phyloP scores from a whole-genome alignment of 2,113 vertebrate species.

The Ictalurus punctatus region DNA sequence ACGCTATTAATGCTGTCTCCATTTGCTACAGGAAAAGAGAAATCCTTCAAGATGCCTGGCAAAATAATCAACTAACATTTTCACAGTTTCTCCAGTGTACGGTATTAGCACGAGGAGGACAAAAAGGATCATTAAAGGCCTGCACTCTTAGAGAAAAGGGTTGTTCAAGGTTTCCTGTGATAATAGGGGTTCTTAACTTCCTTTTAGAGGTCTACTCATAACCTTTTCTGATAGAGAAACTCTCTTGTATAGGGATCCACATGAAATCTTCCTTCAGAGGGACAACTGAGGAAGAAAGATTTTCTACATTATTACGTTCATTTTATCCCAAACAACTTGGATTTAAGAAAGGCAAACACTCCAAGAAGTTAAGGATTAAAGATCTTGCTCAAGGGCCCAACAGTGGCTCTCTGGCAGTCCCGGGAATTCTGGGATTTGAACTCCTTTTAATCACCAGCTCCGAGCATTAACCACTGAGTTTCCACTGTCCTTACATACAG shows the following conservation, averaged over 20 bases:
- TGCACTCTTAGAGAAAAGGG: not conserved
- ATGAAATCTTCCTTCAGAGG: not conserved
- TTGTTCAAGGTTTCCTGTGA: not conserved
- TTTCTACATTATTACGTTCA: not conserved
- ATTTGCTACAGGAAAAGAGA: not conserved
- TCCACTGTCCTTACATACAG: not conserved
- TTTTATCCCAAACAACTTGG: not conserved
- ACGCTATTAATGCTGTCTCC: not conserved
- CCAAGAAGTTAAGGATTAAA: not conserved
- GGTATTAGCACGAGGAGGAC: not conserved
- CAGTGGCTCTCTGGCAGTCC: not conserved
- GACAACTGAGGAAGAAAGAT: not conserved
- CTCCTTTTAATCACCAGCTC: not conserved
- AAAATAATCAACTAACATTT: conserved; percentile 7
- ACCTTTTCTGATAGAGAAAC: not conserved
- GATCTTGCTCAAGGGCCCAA: not conserved
- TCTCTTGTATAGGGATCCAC: not conserved
- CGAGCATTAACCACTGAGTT: not conserved
- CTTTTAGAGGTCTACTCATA: not conserved
- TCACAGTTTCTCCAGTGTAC: not conserved
- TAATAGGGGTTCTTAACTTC: not conserved
- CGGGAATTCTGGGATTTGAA: not conserved
- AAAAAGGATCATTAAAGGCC: not conserved
- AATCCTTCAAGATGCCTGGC: not conserved
- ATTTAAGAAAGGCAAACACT: not conserved